phyloP scores from a whole-genome alignment of 2,113 vertebrate genomes.

The Heterocephalus glaber region DNA sequence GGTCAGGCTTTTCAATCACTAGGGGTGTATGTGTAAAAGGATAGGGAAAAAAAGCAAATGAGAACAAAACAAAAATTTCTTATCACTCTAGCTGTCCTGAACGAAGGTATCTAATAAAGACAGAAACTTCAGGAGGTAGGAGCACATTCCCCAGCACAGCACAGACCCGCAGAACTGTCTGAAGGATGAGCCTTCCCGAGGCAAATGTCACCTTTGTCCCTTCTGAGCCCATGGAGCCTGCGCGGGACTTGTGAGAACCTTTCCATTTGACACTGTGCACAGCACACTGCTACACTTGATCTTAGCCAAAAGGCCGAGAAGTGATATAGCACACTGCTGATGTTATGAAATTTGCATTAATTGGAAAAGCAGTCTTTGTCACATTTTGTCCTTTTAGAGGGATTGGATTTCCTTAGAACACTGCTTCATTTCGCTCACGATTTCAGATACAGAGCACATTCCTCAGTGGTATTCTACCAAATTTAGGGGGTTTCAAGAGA shows the following conservation, averaged over 20 bases:
- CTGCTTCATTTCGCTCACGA: constrained; percentile 65
- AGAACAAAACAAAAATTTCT: background rate
- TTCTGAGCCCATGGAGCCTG: background rate
- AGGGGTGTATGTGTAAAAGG: background rate
- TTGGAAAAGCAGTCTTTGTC: constrained; percentile 59
- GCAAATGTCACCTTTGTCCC: background rate
- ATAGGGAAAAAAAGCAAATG: background rate
- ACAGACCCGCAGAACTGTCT: background rate
- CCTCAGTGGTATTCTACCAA: constrained; percentile 7
- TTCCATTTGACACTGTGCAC: background rate
- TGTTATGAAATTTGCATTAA: background rate
- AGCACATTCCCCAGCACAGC: rapidly evolving
- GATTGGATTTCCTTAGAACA: constrained; percentile 62
- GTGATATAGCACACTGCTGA: background rate
- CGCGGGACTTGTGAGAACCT: rapidly evolving
- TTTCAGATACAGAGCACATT: constrained; percentile 51
- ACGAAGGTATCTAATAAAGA: background rate
- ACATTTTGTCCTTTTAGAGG: constrained; percentile 60
- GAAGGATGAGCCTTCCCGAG: rapidly evolving
- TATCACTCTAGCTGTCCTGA: background rate
- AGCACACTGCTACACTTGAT: too few species aligned
- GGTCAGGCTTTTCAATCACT: background rate
- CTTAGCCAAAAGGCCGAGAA: too few species aligned
- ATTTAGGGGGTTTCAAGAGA: background rate
- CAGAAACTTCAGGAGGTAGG: background rate